Base-by-base conservation (phyloP, 2,797 vertebrate species). In the Enteromius trimaculatus region DNA sequence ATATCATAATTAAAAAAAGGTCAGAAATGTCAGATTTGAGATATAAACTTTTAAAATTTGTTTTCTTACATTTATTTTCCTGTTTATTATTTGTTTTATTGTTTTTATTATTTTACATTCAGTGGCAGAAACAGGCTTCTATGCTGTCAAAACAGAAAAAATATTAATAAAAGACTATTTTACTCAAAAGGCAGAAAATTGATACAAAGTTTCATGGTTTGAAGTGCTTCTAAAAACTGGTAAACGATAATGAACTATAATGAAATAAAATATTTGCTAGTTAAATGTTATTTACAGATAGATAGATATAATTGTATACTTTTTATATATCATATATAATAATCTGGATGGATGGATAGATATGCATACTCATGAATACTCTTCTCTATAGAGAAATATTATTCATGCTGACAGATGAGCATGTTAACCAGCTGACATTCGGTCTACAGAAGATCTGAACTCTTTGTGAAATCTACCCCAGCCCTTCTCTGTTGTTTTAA, bases 381-480 rank as follows among this genome's bases (percentile, higher is more conserved):
- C 47, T 49, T 16, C 49, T 51, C 16, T 19, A 19, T 64, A 64
- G 62, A 19, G 62, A 34, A 34, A 34, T 17, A 34, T 4, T 37
- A 66, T 64, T 64, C 3, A 8, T 34, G 16, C 29, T 34, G 62
- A 64, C 62, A 34, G 49, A 10, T 23, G 34, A 23, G 19, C 10
- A 68, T n/a, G 11, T 14, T 69, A 69, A 42, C 66, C 65, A 69
- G 37, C 42, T 66, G 34, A 47, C 23, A 16, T 55, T 49, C n/a
- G 6, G 68, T 81, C 34, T 49, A 74, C 72, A 79, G 29, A 39
- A 71, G 55, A 39, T 66, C 39, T 23, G 31, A 13, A 29, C 71
- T 74, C 80, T 85, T 9, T 83, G 29, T 70, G 23, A 86, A 42
- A 70, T 44, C 7, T 21, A 53, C 68, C 16, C 23, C 16, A 55